Base-by-base conservation (phyloP, 2,797 vertebrate species). In the Lacerta bilineata region DNA sequence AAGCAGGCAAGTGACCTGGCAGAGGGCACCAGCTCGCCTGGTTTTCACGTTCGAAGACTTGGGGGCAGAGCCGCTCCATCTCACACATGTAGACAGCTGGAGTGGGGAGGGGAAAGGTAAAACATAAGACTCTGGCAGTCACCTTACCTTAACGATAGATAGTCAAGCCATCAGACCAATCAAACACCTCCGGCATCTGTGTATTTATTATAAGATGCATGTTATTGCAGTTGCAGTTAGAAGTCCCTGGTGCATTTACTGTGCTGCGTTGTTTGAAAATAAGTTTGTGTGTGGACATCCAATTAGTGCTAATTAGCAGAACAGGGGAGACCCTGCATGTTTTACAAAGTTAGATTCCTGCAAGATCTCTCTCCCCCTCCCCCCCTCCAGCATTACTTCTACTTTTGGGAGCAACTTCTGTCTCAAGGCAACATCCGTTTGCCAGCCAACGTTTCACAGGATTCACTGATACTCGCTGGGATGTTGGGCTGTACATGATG, bases 11-110 rank as follows among this genome's bases (percentile, higher is more conserved):
- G 43, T 91, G 96, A 66, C 95, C 87, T 20, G 88, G 68, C 36
- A 97, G 72, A n/a, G 0, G 10, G 80, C 10, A 23, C 86, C 88
- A 94, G 29, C 8, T 81, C 90, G 96, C 97, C 25, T 95, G 88
- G 84, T 90, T 95, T 68, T 88, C 82, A 29, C 93, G 95, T 29
- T 95, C 95, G 87, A 98, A 94, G 20, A 95, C 92, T 75, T 97
- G 94, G 0, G 97, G 97, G 92, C 95, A 97, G 93, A 50, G 95
- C 89, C 96, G 96, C 93, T 98, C 98, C 96, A 98, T 96, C 96
- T 99, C 98, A 0, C 97, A 97, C 96, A 98, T 98, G 90, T 98
- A 99, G 90, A 99, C 98, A 41, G 98, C 99, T 99, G 94, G 15
- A 50, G 50, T 11, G 50, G 13, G 50, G 50, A 55, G 15, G 15